Base-by-base conservation (phyloP, 2,888 invertebrate genomes). In the Parasteatoda lunata region DNA sequence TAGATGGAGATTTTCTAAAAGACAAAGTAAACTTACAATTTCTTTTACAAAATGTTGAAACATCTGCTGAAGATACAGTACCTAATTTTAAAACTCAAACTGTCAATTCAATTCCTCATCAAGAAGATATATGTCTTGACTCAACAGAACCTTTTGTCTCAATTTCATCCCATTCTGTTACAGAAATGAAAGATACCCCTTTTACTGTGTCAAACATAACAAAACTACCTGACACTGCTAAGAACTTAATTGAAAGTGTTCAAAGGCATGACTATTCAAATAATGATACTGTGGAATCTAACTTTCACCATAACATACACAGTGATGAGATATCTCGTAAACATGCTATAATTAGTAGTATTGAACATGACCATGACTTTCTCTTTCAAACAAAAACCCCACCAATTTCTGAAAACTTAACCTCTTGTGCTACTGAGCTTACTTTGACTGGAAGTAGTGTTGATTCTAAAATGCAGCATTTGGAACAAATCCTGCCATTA, bases 1-100 rank as follows among this genome's bases (percentile, higher is more conserved):
- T 66, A 4, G 65, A 45, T 30, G 59, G 48, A 8, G 85, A 80
- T 59, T 71, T 77, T 52, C n/a, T 77, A 30, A 86, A 77, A 72
- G 76, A 71, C 49, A 86, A 86, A 71, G 64, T 85, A n/a, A 76
- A 77, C n/a, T 59, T 86, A 48, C 76, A 81, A 15, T 64, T 77
- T 4, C 30, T 86, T 5, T 7, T 86, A 7, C 71, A 69, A 15
- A 81, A 81, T 76, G 80, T 76, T 52, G 72, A 54, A 68, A 47
- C 9, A 69, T 54, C 45, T 66, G n/a, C 45, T 13, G 71, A 76
- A 59, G 54, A 72, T n/a, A 51, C 54, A 6, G 47, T 15, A 13
- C 54, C 54, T 51, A 15, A 13, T 15, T 5, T 47, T 51, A 49
- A 65, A 70, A 79, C 47, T 45, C 13, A 49, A 48, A 48, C 30